Percentiles rank a stretch among this genome's conserved stretches.
These are phyloP conservation scores for Furnarius figulus DNA, from an alignment of 2,113 vertebrate species.

Conservation along the genomic window DNA sequence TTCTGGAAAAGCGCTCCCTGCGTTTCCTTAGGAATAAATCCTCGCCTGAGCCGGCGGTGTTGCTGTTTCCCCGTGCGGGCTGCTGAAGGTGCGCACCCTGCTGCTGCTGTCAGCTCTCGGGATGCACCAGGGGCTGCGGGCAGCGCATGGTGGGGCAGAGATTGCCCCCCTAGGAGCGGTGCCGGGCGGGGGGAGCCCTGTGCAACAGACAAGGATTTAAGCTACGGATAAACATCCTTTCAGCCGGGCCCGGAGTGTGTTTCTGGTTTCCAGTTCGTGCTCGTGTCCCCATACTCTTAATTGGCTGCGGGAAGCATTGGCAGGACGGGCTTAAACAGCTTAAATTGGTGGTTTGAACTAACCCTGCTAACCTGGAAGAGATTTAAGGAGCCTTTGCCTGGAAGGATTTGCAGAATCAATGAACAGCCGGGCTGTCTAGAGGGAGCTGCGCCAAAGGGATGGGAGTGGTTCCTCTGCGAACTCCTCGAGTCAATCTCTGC, in stretches of 20 bases:
- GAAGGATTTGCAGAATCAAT: neutral
- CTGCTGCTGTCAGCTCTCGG: neutral
- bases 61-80: neutral
- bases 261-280: neutral
- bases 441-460: neutral
- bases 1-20: neutral
- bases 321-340: neutral
- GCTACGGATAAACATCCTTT: neutral
- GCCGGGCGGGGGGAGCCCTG: neutral
- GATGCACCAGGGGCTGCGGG: fast-evolving
- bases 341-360: conserved; percentile 22
- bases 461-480: neutral
- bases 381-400: neutral
- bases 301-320: neutral
- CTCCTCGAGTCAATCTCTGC: fast-evolving
- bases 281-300: conserved; percentile 15
- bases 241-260: fast-evolving
- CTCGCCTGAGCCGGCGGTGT: fast-evolving
- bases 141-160: neutral
- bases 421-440: neutral
- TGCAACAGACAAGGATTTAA: neutral
- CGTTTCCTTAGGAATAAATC: neutral
- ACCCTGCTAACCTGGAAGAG: neutral
- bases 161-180: neutral
- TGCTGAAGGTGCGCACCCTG: neutral